These are phyloP conservation scores for Sialis fuliginosa DNA, from an alignment of 2,888 invertebrate genomes.

Conservation along the genomic window DNA sequence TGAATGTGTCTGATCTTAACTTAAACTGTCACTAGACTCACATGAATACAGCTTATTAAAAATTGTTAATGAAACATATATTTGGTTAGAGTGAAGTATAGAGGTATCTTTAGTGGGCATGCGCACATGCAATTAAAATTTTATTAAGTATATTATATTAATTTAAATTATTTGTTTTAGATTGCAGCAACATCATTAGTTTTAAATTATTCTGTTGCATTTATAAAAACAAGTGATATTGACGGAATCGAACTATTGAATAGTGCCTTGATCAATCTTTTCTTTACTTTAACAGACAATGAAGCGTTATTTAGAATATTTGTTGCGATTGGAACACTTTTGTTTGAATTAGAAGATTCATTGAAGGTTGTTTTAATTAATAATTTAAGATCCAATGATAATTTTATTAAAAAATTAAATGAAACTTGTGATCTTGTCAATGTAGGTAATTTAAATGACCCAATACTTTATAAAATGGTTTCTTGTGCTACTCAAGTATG, in stretches of 20 bases:
- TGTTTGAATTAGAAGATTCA: conserved; percentile 14
- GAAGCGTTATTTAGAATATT: conserved; percentile 63
- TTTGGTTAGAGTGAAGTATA: too few species aligned
- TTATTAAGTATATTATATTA: too few species aligned
- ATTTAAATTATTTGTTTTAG: conserved; percentile 26
- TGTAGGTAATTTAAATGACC: neutral
- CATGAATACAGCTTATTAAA: too few species aligned
- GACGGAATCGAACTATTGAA: conserved; percentile 28
- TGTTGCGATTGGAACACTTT: conserved; percentile 59
- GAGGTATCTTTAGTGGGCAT: too few species aligned
- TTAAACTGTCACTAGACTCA: too few species aligned
- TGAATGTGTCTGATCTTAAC: too few species aligned
- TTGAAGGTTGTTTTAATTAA: neutral
- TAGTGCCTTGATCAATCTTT: conserved; percentile 33
- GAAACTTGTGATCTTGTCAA: conserved; percentile 3
- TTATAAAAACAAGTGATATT: conserved; percentile 35
- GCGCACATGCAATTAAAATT: too few species aligned
- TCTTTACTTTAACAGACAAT: conserved; percentile 38
- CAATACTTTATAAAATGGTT: neutral
- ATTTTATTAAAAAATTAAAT: conserved; percentile 2
- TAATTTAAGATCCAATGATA: neutral
- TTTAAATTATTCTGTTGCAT: conserved; percentile 50
- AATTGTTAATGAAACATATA: too few species aligned
- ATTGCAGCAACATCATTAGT: conserved; percentile 56
- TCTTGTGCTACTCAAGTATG: conserved; percentile 1